Evolutionary conservation across 2,797 vertebrate species (phyloP), one percentile per base, ranked within the genome.

Genomic region (Cetoscarus ocellatus): DNA sequence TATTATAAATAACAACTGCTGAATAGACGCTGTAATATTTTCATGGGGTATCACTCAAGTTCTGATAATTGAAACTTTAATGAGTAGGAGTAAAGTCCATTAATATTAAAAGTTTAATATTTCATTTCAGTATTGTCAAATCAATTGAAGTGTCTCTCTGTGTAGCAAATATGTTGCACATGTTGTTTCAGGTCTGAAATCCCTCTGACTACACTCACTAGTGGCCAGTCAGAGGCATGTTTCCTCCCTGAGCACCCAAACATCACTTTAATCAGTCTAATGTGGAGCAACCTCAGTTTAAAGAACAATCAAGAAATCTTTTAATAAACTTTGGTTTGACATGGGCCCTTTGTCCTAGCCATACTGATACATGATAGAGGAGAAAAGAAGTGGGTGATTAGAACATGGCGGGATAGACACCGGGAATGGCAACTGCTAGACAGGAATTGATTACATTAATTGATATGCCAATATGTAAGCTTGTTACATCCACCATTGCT

Each of bases 401-500:
- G 62, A 80, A 74, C 52, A 44, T 70, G 84, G 73, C 14, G 67
- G 82, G 76, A 66, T 80, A 81, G 86, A 86, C 65, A 88, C 91
- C 79, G 84, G 85, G 85, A 95, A 94, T 95, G 95, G 96, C 96
- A 97, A 96, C 96, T 94, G 93, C 96, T 95, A 94, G 97, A 96
- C 95, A 96, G 95, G 93, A 97, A 99, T 99, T 99, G 98, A 99
- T 99, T 97, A 91, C 95, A 97, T 99, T 99, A 99, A 99, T 99
- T 99, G 98, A 96, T 98, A 98, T 98, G 98, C 97, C 98, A 96
- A 99, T 99, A 99, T 97, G 96, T 96, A 96, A 97, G 96, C 97
- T 98, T 97, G 97, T 98, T 98, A 98, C 94, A 96, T 97, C 97
- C 95, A 94, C 97, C 96, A 98, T 98, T 98, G 97, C 97, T 97